Evolutionary conservation across 2,888 invertebrate genomes (phyloP), one percentile per base, ranked within the genome.

Genomic region (Ophonus ardosiacus): DNA sequence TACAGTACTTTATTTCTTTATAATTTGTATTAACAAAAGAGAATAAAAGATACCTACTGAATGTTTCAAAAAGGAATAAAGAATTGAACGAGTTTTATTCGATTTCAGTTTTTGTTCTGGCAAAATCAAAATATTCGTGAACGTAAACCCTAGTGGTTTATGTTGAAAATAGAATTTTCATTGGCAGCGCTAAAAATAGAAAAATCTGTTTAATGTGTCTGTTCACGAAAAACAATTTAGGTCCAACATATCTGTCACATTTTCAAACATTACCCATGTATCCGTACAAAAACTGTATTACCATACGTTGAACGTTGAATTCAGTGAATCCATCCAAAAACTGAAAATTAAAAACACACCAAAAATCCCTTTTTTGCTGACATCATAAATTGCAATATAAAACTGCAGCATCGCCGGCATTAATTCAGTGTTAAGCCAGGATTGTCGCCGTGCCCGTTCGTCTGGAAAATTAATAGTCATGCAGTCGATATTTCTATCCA

Each of bases 321-420:
- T 43, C 71, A 74, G 43, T 74, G 71, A 74, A 43, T 43, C 71
- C 71, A 43, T 74, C 40, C 71, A 74, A 40, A 74, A 74, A 74
- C 71, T 74, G 71, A 74, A 78, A 78, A 78, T 78, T 78, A 78
- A 78, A 74, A 78, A 78, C 78, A 57, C 57, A 57, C 57, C 57
- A 57, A 81, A 68, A 83, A 57, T 61, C 71, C 74, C 74, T 83
- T 83, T 82, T 78, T 63, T 59, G 84, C 78, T 43, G 65, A 61
- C 43, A 78, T 84, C 84, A 84, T 84, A 84, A 84, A 84, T 84
- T 84, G 84, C 84, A 84, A 84, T 74, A 84, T 84, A 84, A 84
- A 76, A 84, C 65, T 84, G 84, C 84, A 84, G 63, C 84, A 61
- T 17, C 82, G 7, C 74, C 76, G 18, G 74, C 78, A 84, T 84